These are phyloP conservation scores for Synanthedon tipuliformis DNA, from an alignment of 2,888 invertebrate genomes.

Conservation along the genomic window DNA sequence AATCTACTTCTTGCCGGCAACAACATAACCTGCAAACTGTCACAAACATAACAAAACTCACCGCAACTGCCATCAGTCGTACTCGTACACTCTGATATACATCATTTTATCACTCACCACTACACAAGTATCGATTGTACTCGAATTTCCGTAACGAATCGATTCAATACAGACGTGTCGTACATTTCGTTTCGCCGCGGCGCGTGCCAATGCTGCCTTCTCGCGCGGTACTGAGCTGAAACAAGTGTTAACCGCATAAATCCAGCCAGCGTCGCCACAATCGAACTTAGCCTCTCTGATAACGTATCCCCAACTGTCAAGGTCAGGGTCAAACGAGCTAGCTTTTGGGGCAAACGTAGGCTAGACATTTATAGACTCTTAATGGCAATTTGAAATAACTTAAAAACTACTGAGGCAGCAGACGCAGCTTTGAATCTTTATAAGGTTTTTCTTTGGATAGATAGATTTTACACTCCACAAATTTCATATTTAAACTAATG, in stretches of 20 bases:
- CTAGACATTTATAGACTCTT: no score
- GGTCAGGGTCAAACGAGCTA: constrained; percentile 2
- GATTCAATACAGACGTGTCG: no score
- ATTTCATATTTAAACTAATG: no score
- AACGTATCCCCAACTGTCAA: constrained; percentile 5
- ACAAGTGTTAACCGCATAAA: constrained; percentile 2
- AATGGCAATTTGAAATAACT: no score
- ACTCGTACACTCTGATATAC: constrained; percentile 1
- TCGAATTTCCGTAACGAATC: no score
- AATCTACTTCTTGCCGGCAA: background rate
- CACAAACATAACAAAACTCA: background rate
- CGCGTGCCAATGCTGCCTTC: constrained; percentile 19
- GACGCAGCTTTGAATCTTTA: no score
- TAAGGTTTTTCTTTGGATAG: no score
- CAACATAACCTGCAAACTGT: constrained; percentile 2
- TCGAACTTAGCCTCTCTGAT: constrained; percentile 9
- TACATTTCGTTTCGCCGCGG: constrained; percentile 5
- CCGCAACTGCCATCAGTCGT: background rate
- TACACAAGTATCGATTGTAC: background rate
- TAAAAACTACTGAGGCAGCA: no score
- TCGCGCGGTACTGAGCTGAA: constrained; percentile 19
- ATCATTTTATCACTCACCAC: background rate
- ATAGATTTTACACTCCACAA: no score
- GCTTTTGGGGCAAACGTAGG: background rate
- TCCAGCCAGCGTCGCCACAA: constrained; percentile 14